Evolutionary conservation across 2,113 vertebrate genomes (phyloP).

Genomic region (Protobothrops mucrosquamatus): DNA sequence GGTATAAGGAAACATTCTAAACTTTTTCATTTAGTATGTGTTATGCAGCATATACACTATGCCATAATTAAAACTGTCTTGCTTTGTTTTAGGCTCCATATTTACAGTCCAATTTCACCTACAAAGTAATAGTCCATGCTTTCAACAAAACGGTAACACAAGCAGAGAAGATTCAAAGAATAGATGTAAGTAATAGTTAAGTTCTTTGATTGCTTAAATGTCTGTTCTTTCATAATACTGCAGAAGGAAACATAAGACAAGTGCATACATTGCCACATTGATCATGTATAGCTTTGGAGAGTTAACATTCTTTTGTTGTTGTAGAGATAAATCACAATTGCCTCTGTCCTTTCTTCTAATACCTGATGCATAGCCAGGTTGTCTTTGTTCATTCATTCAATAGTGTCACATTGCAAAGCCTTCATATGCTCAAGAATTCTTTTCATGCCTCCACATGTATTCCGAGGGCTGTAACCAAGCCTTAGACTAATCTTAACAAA

Average conservation of each 20-base stretch:
- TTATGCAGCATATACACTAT: background rate
- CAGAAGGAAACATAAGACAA: background rate
- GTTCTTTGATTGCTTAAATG: background rate
- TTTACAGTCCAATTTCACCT: constrained; percentile 82
- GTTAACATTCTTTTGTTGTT: background rate
- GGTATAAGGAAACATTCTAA: background rate
- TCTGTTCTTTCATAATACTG: background rate
- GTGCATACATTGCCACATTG: background rate
- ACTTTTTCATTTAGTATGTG: background rate
- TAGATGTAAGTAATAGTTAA: constrained; percentile 83
- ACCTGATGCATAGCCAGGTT: background rate
- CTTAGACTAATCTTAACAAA: background rate
- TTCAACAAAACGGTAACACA: constrained; percentile 95
- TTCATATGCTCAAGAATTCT: background rate
- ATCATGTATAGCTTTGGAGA: background rate
- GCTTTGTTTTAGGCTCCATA: constrained; percentile 78
- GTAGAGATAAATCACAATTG: background rate
- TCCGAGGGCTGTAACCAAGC: background rate
- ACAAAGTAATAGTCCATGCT: constrained; percentile 90
- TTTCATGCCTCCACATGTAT: background rate
- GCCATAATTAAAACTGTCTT: constrained; percentile 30
- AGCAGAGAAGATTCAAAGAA: constrained; percentile 84
- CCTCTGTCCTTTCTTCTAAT: background rate
- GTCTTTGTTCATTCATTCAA: background rate
- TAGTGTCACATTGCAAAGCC: background rate